Percentiles rank a stretch among this genome's conserved stretches.
Conservation (phyloP, 2,797 vertebrate genomes). For the Pangasius sanitwongsei region DNA sequence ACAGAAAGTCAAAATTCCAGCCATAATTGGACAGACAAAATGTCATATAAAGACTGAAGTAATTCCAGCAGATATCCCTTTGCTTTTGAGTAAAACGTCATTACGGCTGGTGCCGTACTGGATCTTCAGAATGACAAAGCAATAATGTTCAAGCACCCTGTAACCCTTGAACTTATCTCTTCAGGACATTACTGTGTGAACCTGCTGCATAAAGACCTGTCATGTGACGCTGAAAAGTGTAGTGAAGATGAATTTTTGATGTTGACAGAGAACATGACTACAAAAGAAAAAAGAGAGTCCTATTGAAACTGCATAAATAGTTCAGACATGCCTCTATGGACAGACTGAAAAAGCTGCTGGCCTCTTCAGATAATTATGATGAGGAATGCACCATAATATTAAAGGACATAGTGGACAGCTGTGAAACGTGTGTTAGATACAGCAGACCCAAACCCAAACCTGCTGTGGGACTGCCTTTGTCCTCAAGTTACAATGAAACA, state of each 20-base stretch:
- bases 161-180: neutral
- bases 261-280: neutral
- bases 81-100: slow-evolving; percentile 34
- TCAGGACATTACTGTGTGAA: neutral
- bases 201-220: too few species aligned
- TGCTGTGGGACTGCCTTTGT: slow-evolving; percentile 32
- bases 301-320: neutral
- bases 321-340: neutral
- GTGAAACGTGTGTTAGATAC: slow-evolving; percentile 46
- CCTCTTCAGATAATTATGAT: slow-evolving; percentile 15
- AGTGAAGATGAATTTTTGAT: too few species aligned
- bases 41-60: slow-evolving; percentile 23
- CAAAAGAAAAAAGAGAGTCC: neutral
- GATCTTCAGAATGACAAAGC: slow-evolving; percentile 28
- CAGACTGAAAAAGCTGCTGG: neutral
- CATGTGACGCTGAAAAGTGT: neutral
- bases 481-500: slow-evolving; percentile 42
- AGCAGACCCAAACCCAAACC: slow-evolving; percentile 39
- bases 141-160: slow-evolving; percentile 19
- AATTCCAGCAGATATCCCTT: slow-evolving; percentile 26
- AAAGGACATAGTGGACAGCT: slow-evolving; percentile 34
- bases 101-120: slow-evolving; percentile 22
- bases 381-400: slow-evolving; percentile 25
- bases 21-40: slow-evolving; percentile 21
- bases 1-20: slow-evolving; percentile 20